These are phyloP conservation scores for Vespertilio murinus DNA, from an alignment of 2,797 vertebrate genomes.

Conservation along the genomic window DNA sequence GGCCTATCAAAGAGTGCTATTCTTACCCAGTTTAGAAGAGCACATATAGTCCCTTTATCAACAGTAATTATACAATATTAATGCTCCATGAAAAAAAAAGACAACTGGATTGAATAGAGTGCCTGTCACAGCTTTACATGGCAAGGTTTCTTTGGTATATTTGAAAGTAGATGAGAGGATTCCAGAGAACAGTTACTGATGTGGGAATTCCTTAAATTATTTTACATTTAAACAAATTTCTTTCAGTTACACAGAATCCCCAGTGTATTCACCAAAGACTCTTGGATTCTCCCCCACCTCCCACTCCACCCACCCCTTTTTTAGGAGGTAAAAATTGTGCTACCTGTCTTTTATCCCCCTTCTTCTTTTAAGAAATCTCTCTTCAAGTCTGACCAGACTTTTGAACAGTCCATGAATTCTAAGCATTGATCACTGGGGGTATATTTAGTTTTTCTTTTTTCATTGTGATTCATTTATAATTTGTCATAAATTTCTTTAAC, in stretches of 20 bases:
- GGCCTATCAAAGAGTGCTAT: background rate
- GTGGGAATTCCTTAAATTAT: conserved; percentile 10
- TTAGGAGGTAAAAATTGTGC: background rate
- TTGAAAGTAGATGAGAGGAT: conserved; percentile 18
- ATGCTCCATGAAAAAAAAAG: background rate
- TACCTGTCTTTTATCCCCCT: background rate
- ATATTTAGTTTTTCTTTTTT: conserved; percentile 32
- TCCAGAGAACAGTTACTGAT: background rate
- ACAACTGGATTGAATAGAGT: background rate
- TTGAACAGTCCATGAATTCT: background rate
- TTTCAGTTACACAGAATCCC: background rate
- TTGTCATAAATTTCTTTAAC: conserved; percentile 11
- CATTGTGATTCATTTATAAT: conserved; percentile 34
- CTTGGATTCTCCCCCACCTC: background rate
- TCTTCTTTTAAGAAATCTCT: background rate
- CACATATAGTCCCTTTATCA: background rate
- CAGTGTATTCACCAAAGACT: background rate
- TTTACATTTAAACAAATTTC: conserved; percentile 48
- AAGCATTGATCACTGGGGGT: background rate
- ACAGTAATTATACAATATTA: background rate
- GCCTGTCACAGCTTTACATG: background rate
- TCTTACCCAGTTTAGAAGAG: background rate
- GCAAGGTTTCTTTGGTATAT: conserved; percentile 6
- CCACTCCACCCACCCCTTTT: background rate
- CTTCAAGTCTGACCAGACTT: background rate